Percentiles rank a stretch among this genome's conserved stretches.
phyloP scores from a whole-genome alignment of 2,113 vertebrate species.

The Ictalurus furcatus region DNA sequence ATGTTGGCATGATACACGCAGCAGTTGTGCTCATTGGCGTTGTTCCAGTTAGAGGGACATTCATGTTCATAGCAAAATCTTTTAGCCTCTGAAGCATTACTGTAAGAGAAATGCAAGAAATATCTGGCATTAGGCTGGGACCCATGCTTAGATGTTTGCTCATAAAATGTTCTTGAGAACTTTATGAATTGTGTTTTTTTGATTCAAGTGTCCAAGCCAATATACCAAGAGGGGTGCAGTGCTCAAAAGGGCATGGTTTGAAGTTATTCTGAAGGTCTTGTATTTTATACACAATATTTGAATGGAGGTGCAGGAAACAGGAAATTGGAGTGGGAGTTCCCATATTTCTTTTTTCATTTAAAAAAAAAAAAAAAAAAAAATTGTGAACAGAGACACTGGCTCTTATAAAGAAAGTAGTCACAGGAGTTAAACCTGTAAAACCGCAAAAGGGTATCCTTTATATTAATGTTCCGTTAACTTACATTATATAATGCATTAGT shows the following conservation, averaged over 20 bases:
- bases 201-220: background rate
- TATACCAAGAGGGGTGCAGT: background rate
- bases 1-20: constrained; percentile 72
- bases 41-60: constrained; percentile 73
- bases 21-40: constrained; percentile 70
- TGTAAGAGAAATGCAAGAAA: constrained; percentile 12
- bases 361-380: background rate
- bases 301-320: background rate
- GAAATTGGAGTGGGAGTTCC: background rate
- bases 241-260: background rate
- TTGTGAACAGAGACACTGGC: background rate
- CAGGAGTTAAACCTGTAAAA: too few relatives aligned
- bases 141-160: background rate
- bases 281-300: background rate
- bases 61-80: constrained; percentile 70
- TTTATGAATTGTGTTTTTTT: background rate
- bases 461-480: background rate
- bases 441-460: background rate
- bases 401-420: background rate
- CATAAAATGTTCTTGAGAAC: background rate
- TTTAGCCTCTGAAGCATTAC: constrained; percentile 67
- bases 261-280: background rate
- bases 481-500: background rate
- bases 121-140: background rate
- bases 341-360: background rate